Conservation (phyloP, 2,888 invertebrate genomes). For the Phyllotreta cruciferae region DNA sequence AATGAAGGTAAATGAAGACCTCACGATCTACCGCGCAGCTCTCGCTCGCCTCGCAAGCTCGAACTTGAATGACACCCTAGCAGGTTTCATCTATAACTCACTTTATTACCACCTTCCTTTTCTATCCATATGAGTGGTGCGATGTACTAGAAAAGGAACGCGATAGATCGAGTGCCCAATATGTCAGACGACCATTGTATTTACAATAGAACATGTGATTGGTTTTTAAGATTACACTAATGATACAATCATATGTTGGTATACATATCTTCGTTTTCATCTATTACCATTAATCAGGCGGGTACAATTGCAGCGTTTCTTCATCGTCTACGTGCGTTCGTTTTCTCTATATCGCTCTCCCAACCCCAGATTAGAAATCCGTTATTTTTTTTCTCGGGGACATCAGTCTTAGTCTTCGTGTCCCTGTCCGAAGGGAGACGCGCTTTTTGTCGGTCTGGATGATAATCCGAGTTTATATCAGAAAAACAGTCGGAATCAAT, state of each 20-base stretch:
- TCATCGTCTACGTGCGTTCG: slow-evolving; percentile 28
- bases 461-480: slow-evolving; percentile 6
- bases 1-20: too few species aligned
- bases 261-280: slow-evolving; percentile 44
- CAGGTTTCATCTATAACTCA: too few species aligned
- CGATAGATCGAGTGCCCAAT: too few species aligned
- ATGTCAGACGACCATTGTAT: too few species aligned
- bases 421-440: slow-evolving; percentile 3
- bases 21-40: too few species aligned
- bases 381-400: slow-evolving; percentile 8
- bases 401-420: slow-evolving; percentile 8
- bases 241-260: slow-evolving; percentile 36
- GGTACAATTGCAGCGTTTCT: slow-evolving; percentile 36
- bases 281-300: slow-evolving; percentile 46
- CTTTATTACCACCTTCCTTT: too few species aligned
- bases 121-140: too few species aligned
- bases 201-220: too few species aligned
- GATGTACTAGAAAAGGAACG: too few species aligned
- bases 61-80: too few species aligned
- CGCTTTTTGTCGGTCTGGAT: slow-evolving; percentile 9
- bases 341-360: background rate
- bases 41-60: too few species aligned
- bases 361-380: slow-evolving; percentile 9
- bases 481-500: slow-evolving; percentile 5
- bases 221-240: too few species aligned